phyloP scores from a whole-genome alignment of 2,113 vertebrate genomes.

The Dunckerocampus dactyliophorus region DNA sequence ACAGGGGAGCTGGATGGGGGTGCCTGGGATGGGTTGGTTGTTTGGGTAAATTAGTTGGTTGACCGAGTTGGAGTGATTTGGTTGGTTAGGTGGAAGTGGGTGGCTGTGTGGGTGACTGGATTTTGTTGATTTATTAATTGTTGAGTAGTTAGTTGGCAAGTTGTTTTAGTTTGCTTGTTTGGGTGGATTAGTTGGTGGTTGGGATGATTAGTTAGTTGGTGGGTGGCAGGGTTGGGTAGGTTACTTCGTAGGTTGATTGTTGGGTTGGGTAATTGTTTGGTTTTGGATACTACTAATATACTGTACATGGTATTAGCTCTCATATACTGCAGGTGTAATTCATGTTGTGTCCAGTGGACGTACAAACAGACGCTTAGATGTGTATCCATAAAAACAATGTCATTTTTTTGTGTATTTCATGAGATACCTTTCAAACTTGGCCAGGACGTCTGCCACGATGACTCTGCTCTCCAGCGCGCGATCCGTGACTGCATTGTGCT shows the following conservation, averaged over 20 bases:
- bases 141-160: neutral
- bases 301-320: neutral
- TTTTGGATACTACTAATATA: neutral
- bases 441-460: slow-evolving; percentile 90
- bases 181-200: too few relatives aligned
- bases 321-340: neutral
- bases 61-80: neutral
- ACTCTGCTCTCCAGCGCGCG: slow-evolving; percentile 94
- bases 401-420: neutral
- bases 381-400: neutral
- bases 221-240: too few relatives aligned
- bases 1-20: too few relatives aligned
- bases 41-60: neutral
- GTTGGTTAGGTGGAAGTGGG: neutral
- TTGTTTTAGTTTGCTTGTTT: neutral
- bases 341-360: neutral
- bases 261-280: too few relatives aligned
- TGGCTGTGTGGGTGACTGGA: too few relatives aligned
- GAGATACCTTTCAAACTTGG: slow-evolving; percentile 91
- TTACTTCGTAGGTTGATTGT: too few relatives aligned
- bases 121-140: too few relatives aligned
- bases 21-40: too few relatives aligned
- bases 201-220: neutral
- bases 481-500: slow-evolving; percentile 84
- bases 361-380: neutral